These are phyloP conservation scores for Acanthiza pusilla DNA, from an alignment of 2,797 vertebrate species.

Conservation along the genomic window DNA sequence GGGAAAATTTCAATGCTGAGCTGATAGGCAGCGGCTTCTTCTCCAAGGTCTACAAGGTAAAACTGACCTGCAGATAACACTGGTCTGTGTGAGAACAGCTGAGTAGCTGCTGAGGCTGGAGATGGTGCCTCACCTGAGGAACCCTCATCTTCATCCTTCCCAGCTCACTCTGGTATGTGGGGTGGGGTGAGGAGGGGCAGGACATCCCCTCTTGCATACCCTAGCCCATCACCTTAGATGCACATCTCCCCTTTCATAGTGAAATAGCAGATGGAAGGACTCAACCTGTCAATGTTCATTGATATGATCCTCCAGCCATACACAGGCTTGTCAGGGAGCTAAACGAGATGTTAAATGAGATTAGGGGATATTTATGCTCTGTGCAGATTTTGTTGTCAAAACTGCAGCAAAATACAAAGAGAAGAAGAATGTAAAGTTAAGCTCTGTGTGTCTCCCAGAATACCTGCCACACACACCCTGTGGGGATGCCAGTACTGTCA, in stretches of 20 bases:
- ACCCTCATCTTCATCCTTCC: neutral
- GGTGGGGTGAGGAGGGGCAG: neutral
- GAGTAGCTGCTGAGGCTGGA: neutral
- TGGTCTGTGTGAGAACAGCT: neutral
- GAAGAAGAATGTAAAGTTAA: neutral
- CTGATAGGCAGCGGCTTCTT: slow-evolving; percentile 87
- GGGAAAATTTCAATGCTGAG: slow-evolving; percentile 84
- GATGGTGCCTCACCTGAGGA: neutral
- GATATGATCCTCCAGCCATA: neutral
- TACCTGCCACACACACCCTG: neutral
- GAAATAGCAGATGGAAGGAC: neutral
- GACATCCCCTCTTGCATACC: neutral
- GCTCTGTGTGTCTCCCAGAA: neutral
- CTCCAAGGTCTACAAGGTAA: slow-evolving; percentile 89
- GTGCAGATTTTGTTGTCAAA: neutral
- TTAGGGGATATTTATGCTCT: neutral
- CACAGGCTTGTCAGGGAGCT: neutral
- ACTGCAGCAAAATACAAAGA: neutral
- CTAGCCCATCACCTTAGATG: neutral
- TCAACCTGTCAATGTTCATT: neutral
- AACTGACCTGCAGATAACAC: neutral
- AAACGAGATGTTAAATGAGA: neutral
- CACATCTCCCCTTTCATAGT: neutral
- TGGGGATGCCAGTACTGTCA: neutral
- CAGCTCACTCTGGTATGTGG: neutral